Percentiles rank a stretch among this genome's conserved stretches.
phyloP scores from a whole-genome alignment of 1,140 invertebrate species.

The Lucilia cuprina region DNA sequence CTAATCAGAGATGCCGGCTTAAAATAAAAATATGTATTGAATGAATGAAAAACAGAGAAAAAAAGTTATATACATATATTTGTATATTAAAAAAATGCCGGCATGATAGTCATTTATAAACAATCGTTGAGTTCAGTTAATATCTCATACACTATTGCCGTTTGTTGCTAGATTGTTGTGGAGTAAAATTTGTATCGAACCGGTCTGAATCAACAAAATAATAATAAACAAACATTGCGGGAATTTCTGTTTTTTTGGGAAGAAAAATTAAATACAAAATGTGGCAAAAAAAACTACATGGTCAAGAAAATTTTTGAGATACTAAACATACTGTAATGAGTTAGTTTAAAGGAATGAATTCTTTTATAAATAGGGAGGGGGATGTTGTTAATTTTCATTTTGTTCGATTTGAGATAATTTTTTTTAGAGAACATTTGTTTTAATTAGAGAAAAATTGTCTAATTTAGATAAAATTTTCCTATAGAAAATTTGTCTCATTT shows the following conservation, averaged over 20 bases:
- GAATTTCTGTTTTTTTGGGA: constrained; percentile 9
- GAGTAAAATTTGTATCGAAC: neutral
- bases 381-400: too few relatives aligned
- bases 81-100: constrained; percentile 12
- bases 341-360: neutral
- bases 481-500: too few relatives aligned
- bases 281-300: neutral
- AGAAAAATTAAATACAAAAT: neutral
- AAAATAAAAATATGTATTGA: constrained; percentile 9
- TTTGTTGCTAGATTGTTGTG: neutral
- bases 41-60: neutral
- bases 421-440: too few relatives aligned
- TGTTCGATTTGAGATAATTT: too few relatives aligned
- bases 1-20: constrained; percentile 29
- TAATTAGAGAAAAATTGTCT: too few relatives aligned
- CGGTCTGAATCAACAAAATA: constrained; percentile 10
- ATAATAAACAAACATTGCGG: constrained; percentile 17
- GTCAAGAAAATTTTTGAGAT: constrained; percentile 3
- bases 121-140: constrained; percentile 11
- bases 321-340: neutral
- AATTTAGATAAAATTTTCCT: too few relatives aligned
- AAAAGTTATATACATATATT: neutral
- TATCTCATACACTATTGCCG: neutral
- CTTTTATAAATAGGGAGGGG: too few relatives aligned
- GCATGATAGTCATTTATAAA: constrained; percentile 32